These are phyloP conservation scores for Cephus pulcher DNA, from an alignment of 2,888 invertebrate genomes.

Conservation along the genomic window DNA sequence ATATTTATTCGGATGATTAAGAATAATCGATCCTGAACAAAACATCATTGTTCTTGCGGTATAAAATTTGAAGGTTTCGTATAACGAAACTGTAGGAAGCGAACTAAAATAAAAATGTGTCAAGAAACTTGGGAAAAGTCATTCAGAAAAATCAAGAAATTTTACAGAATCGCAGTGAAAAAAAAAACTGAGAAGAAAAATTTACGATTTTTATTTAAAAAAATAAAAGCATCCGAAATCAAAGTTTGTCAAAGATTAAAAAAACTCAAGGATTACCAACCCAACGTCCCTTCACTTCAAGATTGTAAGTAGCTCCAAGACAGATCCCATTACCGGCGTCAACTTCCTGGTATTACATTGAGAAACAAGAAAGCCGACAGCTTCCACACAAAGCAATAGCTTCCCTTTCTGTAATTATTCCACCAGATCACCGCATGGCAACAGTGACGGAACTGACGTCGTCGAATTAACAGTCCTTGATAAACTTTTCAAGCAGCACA, in stretches of 20 bases:
- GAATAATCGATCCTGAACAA: no score
- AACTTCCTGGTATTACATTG: constrained; percentile 34
- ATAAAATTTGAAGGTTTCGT: no score
- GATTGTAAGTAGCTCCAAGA: constrained; percentile 38
- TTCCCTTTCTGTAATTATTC: background rate
- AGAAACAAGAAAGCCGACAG: background rate
- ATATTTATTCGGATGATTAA: no score
- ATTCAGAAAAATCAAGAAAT: no score
- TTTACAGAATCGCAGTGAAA: no score
- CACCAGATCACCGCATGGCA: background rate
- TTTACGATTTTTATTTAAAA: no score
- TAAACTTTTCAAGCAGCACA: background rate
- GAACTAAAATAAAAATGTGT: no score
- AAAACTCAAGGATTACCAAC: constrained; percentile 37
- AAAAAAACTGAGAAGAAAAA: no score
- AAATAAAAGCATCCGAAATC: no score
- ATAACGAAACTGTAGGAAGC: no score
- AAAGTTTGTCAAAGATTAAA: constrained; percentile 30
- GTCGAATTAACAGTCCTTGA: background rate
- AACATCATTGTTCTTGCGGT: no score
- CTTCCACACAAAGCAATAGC: background rate
- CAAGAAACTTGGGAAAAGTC: no score
- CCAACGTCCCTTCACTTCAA: constrained; percentile 33
- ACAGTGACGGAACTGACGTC: background rate
- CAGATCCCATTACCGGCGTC: constrained; percentile 45